Conservation (phyloP, 2,113 vertebrate species). For the Artemisiospiza belli region DNA sequence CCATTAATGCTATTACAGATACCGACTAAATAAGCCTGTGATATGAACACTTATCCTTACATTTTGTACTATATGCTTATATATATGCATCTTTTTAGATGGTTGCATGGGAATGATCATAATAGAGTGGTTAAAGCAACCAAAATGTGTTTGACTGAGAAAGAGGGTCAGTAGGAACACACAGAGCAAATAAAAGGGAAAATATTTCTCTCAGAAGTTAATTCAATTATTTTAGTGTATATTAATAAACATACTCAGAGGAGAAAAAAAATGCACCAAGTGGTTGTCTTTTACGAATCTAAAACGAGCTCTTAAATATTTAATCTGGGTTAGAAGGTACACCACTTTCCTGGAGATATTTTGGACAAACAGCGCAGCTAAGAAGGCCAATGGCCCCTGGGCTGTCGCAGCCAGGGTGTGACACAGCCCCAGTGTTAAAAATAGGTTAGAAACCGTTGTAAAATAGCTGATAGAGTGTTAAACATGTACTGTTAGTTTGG, state of each 20-base stretch:
- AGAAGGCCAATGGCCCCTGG: fast-evolving
- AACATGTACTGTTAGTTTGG: no score
- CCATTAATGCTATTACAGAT: background rate
- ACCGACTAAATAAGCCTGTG: background rate
- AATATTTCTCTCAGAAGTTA: background rate
- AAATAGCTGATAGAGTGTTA: no score
- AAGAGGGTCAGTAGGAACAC: background rate
- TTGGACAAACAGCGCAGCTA: fast-evolving
- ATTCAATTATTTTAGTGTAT: background rate
- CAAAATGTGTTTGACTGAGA: background rate
- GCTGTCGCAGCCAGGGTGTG: background rate
- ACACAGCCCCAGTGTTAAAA: background rate
- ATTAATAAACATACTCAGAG: background rate
- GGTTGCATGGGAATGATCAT: background rate
- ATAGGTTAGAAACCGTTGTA: no score
- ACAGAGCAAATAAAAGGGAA: background rate
- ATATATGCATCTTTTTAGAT: background rate
- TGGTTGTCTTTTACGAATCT: background rate
- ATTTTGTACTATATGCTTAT: background rate
- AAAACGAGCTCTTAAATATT: background rate
- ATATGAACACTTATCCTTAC: background rate
- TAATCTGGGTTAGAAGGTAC: background rate
- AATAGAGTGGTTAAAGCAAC: background rate
- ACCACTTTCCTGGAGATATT: background rate
- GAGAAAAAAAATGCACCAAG: background rate